Evolutionary conservation across 1,140 invertebrate species (phyloP), one percentile per base, ranked within the genome.

Genomic region (Elysia chlorotica): DNA sequence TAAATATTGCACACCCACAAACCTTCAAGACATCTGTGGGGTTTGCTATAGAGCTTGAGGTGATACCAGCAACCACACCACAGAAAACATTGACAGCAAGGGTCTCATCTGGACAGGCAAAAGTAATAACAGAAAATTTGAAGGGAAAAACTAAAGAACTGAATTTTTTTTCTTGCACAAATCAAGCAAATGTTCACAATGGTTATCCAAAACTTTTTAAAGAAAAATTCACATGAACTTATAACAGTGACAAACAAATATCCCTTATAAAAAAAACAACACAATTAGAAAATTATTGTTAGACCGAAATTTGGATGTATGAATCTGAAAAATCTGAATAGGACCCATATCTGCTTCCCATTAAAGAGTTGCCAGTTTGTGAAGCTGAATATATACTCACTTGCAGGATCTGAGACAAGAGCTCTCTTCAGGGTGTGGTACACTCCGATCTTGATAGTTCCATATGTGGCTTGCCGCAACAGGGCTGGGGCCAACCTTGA

Each of bases 391-490:
- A 33, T 17, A 65, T 6, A 53, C 76, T 74, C 81, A 88, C 87
- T 83, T 76, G 89, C 88, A 73, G 87, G 92, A 89, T 83, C 91
- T 89, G 78, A 89, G 82, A 82, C 88, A 84, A 78, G 83, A 82
- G 74, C 17, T 78, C 92, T 88, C 87, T 98, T 97, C 59, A 97
- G 85, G 0, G 95, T 93, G 85, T 98, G 97, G 88, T 98, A 98
- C 28, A 95, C 93, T 70, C 96, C 96, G 86, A 98, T 97, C 88
- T 98, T 98, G 76, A 98, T 95, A 30, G 96, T 97, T 77, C 96
- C 96, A 89, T 98, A 98, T 54, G 95, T 96, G 23, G 95, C 94
- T 88, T 98, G 96, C 31, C 96, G 90, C 56, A 98, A 88, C 65
- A 97, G 91, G 57, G 96, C 96, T 69, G 96, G 95, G 89, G 92